Evolutionary conservation across 1,140 invertebrate species (phyloP), one percentile per base, ranked within the genome.

Genomic region (Bombus consobrinus): DNA sequence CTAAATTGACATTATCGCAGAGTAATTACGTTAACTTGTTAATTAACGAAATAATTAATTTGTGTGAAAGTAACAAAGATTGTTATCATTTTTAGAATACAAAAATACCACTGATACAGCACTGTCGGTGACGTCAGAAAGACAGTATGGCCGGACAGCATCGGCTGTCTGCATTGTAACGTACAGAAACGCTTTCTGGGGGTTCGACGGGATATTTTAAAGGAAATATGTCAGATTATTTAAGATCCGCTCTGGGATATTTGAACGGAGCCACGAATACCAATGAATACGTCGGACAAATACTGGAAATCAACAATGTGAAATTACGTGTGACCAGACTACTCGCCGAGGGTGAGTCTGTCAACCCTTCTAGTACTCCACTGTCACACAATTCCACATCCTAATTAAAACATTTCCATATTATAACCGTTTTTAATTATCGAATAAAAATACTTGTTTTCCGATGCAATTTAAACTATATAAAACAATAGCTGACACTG

Each of bases 271-370:
- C 90, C 62, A 84, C 82, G 28, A 93, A 87, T 76, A 92, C 91
- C 91, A 98, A 98, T 96, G 98, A 98, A 94, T 98, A 98, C 95
- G 97, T 99, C 85, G 98, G 98, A 57, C 98, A 99, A 95, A 96
- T 96, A 90, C 96, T 99, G 73, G 98, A 99, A 96, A 97, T 99
- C 89, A 98, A 97, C 89, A 97, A 97, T 94, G 97, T 98, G 93
- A 98, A 98, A 96, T 95, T 99, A 83, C 96, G 97, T 94, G 97
- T 99, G 73, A 98, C 97, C 95, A 97, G 97, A 96, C 97, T 99
- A 91, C 98, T 99, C 89, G 98, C 98, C 75, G 98, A 99, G 98
- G 98, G 98, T 99, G 96, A 95, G 95, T 93, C 82, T 88, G 79
- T 89, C 89, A 92, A 88, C 77, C 87, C 39, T 90, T 87, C 25